Evolutionary conservation across 2,797 vertebrate genomes (phyloP).

Genomic region (Nannoperca obscura): DNA sequence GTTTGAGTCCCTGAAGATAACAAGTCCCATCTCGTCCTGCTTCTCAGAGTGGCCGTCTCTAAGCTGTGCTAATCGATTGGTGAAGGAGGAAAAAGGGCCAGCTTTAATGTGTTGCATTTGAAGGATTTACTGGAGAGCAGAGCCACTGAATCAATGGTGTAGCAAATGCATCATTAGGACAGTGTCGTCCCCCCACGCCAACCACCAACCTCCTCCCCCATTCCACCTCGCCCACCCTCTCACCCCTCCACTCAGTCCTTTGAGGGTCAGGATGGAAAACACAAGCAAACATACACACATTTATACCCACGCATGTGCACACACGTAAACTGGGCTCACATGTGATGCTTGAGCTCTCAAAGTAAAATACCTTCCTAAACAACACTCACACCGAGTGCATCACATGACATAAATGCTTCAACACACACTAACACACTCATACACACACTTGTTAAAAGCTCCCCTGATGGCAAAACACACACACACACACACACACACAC

Average conservation of each 20-base stretch:
- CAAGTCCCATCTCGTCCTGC: slow-evolving; percentile 72
- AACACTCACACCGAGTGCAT: slow-evolving; percentile 20
- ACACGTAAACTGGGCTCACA: slow-evolving; percentile 4
- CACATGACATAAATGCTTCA: slow-evolving; percentile 40
- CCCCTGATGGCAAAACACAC: slow-evolving; percentile 35
- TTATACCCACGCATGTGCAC: slow-evolving; percentile 8
- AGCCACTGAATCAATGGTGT: slow-evolving; percentile 86
- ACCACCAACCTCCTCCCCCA: slow-evolving; percentile 7
- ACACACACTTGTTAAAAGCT: slow-evolving; percentile 58
- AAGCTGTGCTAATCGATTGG: slow-evolving; percentile 86
- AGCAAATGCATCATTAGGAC: slow-evolving; percentile 89
- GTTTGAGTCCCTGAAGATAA: slow-evolving; percentile 69
- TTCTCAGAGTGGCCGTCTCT: slow-evolving; percentile 75
- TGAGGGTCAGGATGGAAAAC: slow-evolving; percentile 52
- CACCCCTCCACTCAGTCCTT: slow-evolving; percentile 17
- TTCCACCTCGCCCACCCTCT: background rate
- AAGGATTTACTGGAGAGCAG: slow-evolving; percentile 86
- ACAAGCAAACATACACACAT: slow-evolving; percentile 27
- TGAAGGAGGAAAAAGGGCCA: slow-evolving; percentile 80
- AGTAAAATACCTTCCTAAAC: slow-evolving; percentile 30
- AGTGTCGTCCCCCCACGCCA: slow-evolving; percentile 56
- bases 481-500: slow-evolving; percentile 41
- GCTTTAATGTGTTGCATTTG: slow-evolving; percentile 88
- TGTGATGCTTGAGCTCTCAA: slow-evolving; percentile 40
- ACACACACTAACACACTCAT: slow-evolving; percentile 8